These are phyloP conservation scores for Trachurus trachurus DNA, from an alignment of 2,797 vertebrate genomes.

Conservation along the genomic window DNA sequence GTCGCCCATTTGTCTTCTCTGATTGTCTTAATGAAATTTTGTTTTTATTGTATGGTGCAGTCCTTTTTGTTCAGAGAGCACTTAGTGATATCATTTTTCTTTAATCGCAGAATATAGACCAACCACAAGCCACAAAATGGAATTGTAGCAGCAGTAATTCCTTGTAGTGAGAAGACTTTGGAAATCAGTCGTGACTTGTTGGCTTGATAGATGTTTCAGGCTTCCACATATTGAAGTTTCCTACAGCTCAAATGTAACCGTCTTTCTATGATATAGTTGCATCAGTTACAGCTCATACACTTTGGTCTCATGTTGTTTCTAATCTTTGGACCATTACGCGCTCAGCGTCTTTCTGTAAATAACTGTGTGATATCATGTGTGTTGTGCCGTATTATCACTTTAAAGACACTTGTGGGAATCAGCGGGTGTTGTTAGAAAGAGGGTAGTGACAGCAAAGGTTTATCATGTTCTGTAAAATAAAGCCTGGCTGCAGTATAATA, in stretches of 20 bases:
- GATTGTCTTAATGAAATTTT: constrained; percentile 48
- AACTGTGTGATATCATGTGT: constrained; percentile 24
- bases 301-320: not conserved
- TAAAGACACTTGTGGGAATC: constrained; percentile 25
- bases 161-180: constrained; percentile 53
- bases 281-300: constrained; percentile 20
- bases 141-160: constrained; percentile 54
- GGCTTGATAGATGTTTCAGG: constrained; percentile 23
- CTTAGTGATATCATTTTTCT: constrained; percentile 35
- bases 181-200: constrained; percentile 52
- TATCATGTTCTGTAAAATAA: constrained; percentile 49
- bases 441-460: constrained; percentile 52
- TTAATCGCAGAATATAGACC: constrained; percentile 29
- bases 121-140: constrained; percentile 50
- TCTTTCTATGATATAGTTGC: constrained; percentile 26
- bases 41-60: constrained; percentile 57
- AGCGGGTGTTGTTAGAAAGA: constrained; percentile 13
- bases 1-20: constrained; percentile 50
- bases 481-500: constrained; percentile 55
- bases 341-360: constrained; percentile 25
- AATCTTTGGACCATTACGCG: not conserved
- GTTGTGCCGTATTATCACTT: constrained; percentile 22
- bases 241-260: constrained; percentile 24
- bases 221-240: constrained; percentile 24
- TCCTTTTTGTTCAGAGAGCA: constrained; percentile 27